These are phyloP conservation scores for Elachura formosa DNA, from an alignment of 2,113 vertebrate genomes.

Conservation along the genomic window DNA sequence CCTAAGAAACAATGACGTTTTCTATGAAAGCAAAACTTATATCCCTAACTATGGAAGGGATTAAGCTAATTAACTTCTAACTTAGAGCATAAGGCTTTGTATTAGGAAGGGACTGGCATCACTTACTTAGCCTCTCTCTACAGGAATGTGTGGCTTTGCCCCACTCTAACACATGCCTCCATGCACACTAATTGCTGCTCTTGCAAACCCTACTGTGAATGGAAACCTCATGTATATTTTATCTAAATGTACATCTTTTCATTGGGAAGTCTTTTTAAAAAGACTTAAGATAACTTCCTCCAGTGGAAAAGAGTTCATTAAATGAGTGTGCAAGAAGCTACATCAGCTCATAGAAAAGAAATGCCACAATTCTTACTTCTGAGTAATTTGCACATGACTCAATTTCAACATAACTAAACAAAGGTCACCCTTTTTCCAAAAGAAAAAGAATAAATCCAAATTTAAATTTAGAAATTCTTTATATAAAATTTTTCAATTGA, in stretches of 20 bases:
- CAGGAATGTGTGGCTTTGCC: background rate
- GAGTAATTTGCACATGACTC: background rate
- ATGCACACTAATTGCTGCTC: background rate
- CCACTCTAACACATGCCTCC: background rate
- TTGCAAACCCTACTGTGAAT: background rate
- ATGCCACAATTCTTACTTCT: background rate
- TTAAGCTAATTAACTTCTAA: background rate
- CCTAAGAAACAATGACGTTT: background rate
- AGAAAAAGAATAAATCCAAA: background rate
- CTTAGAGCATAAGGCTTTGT: background rate
- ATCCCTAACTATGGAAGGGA: background rate
- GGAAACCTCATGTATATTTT: background rate
- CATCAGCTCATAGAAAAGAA: background rate
- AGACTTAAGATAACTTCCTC: background rate
- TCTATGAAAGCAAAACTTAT: background rate
- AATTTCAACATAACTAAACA: background rate
- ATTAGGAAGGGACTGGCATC: background rate
- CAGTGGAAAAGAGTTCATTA: background rate
- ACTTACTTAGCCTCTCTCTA: background rate
- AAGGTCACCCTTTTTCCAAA: background rate
- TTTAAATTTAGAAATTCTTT: background rate
- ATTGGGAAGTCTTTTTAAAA: background rate
- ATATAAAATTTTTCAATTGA: background rate
- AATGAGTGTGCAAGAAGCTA: background rate
- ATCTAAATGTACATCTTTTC: background rate